Evolutionary conservation across 2,113 vertebrate genomes (phyloP).

Genomic region (Hydropotes inermis): DNA sequence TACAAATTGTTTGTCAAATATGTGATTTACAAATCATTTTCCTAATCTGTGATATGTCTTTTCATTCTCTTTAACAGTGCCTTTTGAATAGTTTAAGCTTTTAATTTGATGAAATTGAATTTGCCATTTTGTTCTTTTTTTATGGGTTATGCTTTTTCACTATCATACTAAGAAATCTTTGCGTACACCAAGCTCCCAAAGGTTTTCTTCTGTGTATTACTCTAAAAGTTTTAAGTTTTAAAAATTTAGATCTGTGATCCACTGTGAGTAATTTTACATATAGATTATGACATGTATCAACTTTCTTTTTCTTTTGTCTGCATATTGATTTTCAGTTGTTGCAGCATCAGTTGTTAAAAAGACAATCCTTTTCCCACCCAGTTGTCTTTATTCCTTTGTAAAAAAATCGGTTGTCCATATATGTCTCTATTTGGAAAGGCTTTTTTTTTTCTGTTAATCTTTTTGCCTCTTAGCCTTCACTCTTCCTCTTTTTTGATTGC

Average conservation of each 20-base stretch:
- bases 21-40: neutral
- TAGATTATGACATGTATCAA: neutral
- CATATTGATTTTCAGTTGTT: neutral
- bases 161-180: neutral
- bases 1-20: neutral
- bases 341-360: neutral
- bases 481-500: neutral
- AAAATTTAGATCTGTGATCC: neutral
- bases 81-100: neutral
- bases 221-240: neutral
- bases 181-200: neutral
- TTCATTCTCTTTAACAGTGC: neutral
- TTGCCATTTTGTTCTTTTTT: neutral
- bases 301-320: neutral
- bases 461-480: neutral
- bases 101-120: neutral
- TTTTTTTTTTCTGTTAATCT: neutral
- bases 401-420: neutral
- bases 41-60: neutral
- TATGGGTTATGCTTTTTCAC: neutral
- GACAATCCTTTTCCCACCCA: neutral
- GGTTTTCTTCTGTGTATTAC: neutral
- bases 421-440: neutral
- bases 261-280: neutral
- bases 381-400: neutral